Evolutionary conservation across 2,113 vertebrate genomes (phyloP).

Genomic region (Cnemophilus loriae): DNA sequence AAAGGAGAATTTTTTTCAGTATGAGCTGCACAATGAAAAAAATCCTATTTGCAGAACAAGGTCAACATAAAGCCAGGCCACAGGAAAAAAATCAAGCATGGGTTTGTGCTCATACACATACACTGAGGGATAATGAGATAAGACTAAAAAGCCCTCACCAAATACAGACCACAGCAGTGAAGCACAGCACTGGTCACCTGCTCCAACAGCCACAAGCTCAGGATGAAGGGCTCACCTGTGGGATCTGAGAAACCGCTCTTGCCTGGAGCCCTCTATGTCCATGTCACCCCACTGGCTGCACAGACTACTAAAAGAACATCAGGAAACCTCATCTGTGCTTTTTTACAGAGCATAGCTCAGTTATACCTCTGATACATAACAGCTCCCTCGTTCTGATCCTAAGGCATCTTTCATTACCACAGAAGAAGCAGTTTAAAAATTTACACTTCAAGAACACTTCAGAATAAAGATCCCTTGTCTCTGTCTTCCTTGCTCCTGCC

Average conservation of each 20-base stretch:
- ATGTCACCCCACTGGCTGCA: background rate
- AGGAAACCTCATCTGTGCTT: background rate
- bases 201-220: background rate
- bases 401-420: background rate
- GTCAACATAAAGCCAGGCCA: background rate
- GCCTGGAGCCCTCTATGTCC: background rate
- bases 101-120: background rate
- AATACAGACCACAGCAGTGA: background rate
- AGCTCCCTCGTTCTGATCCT: background rate
- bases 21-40: background rate
- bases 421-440: background rate
- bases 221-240: background rate
- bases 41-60: background rate
- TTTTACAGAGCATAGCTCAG: background rate
- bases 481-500: background rate
- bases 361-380: background rate
- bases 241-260: background rate
- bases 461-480: background rate
- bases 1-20: background rate
- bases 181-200: fast-evolving
- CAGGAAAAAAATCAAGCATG: background rate
- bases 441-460: background rate
- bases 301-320: background rate
- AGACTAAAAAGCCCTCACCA: background rate
- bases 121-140: background rate